phyloP scores from a whole-genome alignment of 2,797 vertebrate genomes.

The Tarsius wallacei region DNA sequence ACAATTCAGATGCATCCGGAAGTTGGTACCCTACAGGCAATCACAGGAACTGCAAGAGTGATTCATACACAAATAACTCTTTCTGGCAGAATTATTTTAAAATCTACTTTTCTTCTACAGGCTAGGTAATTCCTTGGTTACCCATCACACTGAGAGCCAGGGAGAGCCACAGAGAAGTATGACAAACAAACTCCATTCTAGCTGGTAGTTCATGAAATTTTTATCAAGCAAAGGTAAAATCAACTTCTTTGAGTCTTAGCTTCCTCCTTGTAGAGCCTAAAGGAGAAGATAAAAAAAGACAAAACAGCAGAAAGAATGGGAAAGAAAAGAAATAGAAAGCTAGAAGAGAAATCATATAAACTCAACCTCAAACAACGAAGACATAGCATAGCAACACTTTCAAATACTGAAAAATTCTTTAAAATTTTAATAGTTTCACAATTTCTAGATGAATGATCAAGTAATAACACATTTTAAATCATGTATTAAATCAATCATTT shows the following conservation, averaged over 20 bases:
- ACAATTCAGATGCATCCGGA: background rate
- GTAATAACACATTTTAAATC: background rate
- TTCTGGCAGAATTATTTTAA: constrained; percentile 43
- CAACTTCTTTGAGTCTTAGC: constrained; percentile 1
- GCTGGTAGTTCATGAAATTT: constrained; percentile 7
- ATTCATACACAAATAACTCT: constrained; percentile 8
- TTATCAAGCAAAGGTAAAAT: constrained; percentile 17
- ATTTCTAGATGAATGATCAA: background rate
- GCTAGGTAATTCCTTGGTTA: background rate
- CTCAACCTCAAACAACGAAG: background rate
- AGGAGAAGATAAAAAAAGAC: constrained; percentile 4
- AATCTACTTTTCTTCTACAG: background rate
- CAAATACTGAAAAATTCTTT: background rate
- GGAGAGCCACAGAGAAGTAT: background rate
- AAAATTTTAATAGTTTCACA: constrained; percentile 4
- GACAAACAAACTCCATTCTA: constrained; percentile 35
- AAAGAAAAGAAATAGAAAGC: background rate
- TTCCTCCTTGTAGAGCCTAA: background rate
- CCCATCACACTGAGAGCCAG: background rate
- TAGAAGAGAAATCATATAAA: background rate
- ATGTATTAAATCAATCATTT: constrained; percentile 4
- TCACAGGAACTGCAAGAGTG: background rate
- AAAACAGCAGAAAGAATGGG: background rate
- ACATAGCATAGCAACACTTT: background rate
- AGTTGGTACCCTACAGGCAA: background rate